These are phyloP conservation scores for Dynastes maya DNA, from an alignment of 2,888 invertebrate species.

Conservation along the genomic window DNA sequence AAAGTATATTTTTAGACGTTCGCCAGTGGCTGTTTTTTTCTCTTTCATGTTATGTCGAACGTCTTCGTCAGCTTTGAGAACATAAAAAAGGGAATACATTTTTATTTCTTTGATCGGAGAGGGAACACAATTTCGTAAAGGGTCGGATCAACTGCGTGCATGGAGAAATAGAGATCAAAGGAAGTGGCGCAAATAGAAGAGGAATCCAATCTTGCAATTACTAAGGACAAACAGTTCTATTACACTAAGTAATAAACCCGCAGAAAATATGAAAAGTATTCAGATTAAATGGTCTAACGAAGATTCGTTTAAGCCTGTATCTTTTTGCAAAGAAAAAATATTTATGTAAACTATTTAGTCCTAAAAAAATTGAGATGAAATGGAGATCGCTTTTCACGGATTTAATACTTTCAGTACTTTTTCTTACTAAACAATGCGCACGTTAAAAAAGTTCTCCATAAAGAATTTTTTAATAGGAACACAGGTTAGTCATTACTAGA, in stretches of 20 bases:
- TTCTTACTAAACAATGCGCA: too few relatives aligned
- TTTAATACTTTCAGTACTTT: neutral
- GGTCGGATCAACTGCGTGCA: neutral
- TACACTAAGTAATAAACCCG: neutral
- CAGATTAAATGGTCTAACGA: too few relatives aligned
- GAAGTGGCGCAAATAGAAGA: slow-evolving; percentile 22
- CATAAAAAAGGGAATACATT: slow-evolving; percentile 4
- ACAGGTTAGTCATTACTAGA: too few relatives aligned
- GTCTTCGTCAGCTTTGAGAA: slow-evolving; percentile 7
- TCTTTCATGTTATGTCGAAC: slow-evolving; percentile 4
- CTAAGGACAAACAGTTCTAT: neutral
- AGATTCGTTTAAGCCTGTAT: too few relatives aligned
- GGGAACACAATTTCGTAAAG: slow-evolving; percentile 14
- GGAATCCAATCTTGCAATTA: slow-evolving; percentile 1
- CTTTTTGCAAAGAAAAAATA: too few relatives aligned
- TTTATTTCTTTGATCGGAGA: slow-evolving; percentile 25
- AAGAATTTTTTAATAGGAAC: too few relatives aligned
- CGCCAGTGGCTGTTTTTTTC: neutral
- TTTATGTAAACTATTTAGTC: too few relatives aligned
- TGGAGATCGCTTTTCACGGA: too few relatives aligned
- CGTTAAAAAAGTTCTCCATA: too few relatives aligned
- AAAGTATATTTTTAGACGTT: neutral
- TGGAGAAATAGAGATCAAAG: slow-evolving; percentile 17
- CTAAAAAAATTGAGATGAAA: too few relatives aligned
- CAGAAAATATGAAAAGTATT: too few relatives aligned